Conservation (phyloP, 2,888 invertebrate species). For the Zootermopsis nevadensis region DNA sequence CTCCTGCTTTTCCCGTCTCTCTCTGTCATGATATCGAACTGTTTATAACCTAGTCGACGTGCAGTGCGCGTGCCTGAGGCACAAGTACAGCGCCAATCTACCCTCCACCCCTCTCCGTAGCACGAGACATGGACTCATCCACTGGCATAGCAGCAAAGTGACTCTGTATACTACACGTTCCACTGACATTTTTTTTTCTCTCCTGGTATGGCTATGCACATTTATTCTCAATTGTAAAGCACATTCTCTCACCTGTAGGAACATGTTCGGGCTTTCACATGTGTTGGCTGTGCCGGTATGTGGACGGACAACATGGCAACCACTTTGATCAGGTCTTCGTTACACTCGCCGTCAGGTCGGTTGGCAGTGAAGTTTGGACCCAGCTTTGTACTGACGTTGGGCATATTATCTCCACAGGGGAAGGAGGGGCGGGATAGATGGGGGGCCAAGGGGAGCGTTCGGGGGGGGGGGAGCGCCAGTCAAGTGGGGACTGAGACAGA, state of each 20-base stretch:
- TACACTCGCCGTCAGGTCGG: not conserved
- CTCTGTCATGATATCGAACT: constrained; percentile 37
- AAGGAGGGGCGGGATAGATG: not conserved
- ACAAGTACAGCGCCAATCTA: not conserved
- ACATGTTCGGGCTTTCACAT: too few species aligned
- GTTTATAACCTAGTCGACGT: constrained; percentile 18
- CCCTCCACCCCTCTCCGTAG: constrained; percentile 12
- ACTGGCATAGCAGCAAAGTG: constrained; percentile 14
- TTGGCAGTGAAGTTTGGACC: not conserved
- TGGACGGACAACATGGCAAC: too few species aligned
- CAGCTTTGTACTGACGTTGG: constrained; percentile 5
- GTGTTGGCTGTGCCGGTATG: too few species aligned
- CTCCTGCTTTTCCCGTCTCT: not conserved
- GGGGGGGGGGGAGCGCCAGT: not conserved
- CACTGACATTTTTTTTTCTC: not conserved
- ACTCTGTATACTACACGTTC: not conserved
- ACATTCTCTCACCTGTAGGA: too few species aligned
- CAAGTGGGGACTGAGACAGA: constrained; percentile 26
- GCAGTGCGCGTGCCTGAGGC: constrained; percentile 34
- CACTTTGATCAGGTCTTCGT: not conserved
- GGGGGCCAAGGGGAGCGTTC: not conserved
- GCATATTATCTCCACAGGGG: not conserved
- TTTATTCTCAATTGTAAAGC: not conserved
- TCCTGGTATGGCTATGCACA: not conserved
- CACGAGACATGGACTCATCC: constrained; percentile 8